phyloP scores from a whole-genome alignment of 2,797 vertebrate genomes.

The Spinus pinus region DNA sequence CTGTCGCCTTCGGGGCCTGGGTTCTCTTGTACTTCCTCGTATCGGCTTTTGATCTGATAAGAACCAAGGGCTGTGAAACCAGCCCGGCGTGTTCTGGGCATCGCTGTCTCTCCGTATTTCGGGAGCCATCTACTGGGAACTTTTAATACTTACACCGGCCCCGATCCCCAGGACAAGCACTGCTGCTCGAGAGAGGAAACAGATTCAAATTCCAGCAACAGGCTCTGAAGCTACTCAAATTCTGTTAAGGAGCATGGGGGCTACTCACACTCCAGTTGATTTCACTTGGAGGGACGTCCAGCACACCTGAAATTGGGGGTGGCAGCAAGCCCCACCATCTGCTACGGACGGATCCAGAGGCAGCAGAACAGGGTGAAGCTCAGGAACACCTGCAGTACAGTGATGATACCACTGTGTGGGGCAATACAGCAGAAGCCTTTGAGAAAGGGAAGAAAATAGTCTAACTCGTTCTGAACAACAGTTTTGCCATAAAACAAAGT shows the following conservation, averaged over 20 bases:
- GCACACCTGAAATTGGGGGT: background rate
- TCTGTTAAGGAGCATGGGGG: background rate
- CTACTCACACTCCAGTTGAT: background rate
- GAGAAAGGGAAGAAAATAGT: background rate
- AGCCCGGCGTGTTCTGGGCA: background rate
- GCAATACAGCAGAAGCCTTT: background rate
- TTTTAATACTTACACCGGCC: background rate
- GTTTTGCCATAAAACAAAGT: background rate
- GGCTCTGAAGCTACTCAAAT: background rate
- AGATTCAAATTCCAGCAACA: background rate
- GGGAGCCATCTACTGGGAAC: background rate
- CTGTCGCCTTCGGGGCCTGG: background rate
- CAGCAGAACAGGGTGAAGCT: background rate
- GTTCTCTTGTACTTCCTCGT: background rate
- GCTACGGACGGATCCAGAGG: background rate
- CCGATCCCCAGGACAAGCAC: background rate
- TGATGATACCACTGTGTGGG: background rate
- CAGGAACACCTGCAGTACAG: background rate
- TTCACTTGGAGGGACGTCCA: background rate
- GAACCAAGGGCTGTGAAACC: accelerated
- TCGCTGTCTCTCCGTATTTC: background rate
- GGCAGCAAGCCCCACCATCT: background rate
- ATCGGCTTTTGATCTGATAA: background rate
- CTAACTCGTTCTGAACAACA: accelerated
- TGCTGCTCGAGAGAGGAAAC: background rate